Evolutionary conservation across 2,797 vertebrate genomes (phyloP), one percentile per base, ranked within the genome.

Genomic region (Helarctos malayanus): DNA sequence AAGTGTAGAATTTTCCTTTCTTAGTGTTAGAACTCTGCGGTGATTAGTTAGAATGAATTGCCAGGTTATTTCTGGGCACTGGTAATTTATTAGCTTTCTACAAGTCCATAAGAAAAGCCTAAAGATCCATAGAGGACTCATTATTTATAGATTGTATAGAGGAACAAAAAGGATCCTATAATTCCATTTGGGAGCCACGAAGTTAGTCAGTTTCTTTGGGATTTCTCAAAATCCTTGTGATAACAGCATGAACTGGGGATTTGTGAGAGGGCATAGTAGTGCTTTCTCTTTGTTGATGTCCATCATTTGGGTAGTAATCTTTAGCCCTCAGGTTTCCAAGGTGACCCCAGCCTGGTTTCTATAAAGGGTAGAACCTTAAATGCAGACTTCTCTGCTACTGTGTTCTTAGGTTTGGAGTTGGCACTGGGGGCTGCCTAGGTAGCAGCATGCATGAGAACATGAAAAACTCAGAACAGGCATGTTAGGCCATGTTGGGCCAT

Each of bases 71-170:
- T 94, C 57, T 95, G 76, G 59, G 13, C 65, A 25, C 73, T 12
- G 35, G 29, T 71, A 47, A 90, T 92, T 96, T 80, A 76, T 84
- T 92, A 59, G 16, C 71, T 88, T 88, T 65, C 63, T 81, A 15
- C 16, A 76, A 88, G 69, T 78, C 76, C 49, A 1, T 54, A 79
- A 87, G 65, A 89, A 61, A 90, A 94, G 15, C 47, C 79, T 86
- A 25, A 85, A 49, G 29, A 93, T 83, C 61, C 29, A 4, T 14
- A 87, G 15, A 47, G 18, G 73, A 93, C 38, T 92, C 35, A 54
- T 87, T 96, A 87, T 76, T 80, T 92, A 80, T 68, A 81, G 71
- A 54, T 96, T 91, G 80, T 89, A 65, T 3, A 12, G 49, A 69
- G 71, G 29, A 85, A 9, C 41, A 76, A 41, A 83, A 82, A 65